These are phyloP conservation scores for Lasioglossum lativentre DNA, from an alignment of 2,888 invertebrate species.

Conservation along the genomic window DNA sequence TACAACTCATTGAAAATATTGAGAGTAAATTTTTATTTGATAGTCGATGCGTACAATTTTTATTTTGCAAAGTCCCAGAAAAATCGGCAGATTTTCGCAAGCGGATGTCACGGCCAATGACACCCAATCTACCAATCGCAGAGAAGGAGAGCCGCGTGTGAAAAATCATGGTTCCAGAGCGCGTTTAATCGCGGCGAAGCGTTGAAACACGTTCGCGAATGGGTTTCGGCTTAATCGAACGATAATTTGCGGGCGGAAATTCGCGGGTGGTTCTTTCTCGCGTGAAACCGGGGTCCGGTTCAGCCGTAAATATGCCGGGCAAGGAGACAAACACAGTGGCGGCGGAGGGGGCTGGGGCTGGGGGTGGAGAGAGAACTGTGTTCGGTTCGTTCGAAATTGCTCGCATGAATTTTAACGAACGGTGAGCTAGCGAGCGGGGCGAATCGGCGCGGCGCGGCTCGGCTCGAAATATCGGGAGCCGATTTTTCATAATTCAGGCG, in stretches of 20 bases:
- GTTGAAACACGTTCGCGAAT: background rate
- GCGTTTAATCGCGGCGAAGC: slow-evolving; percentile 22
- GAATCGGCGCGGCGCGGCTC: too few species aligned
- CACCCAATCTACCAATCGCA: background rate
- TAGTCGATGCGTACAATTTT: too few species aligned
- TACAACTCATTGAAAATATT: too few species aligned
- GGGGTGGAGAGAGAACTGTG: background rate
- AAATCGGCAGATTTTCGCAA: too few species aligned
- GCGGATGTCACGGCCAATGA: background rate
- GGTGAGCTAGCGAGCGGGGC: slow-evolving; percentile 28
- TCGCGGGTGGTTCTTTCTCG: slow-evolving; percentile 25
- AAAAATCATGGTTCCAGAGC: background rate
- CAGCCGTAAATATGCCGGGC: slow-evolving; percentile 55
- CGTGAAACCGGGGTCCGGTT: slow-evolving; percentile 18
- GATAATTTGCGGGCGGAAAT: slow-evolving; percentile 42
- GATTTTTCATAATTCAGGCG: slow-evolving; percentile 64
- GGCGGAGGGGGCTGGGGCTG: background rate
- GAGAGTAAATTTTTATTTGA: too few species aligned
- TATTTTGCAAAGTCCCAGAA: too few species aligned
- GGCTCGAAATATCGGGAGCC: slow-evolving; percentile 54
- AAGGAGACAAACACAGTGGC: slow-evolving; percentile 48
- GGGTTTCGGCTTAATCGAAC: slow-evolving; percentile 51
- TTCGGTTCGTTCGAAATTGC: slow-evolving; percentile 50
- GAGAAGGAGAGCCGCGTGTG: background rate
- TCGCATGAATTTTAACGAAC: slow-evolving; percentile 63